Conservation (phyloP, 2,113 vertebrate species). For the Mormyrus lacerda region DNA sequence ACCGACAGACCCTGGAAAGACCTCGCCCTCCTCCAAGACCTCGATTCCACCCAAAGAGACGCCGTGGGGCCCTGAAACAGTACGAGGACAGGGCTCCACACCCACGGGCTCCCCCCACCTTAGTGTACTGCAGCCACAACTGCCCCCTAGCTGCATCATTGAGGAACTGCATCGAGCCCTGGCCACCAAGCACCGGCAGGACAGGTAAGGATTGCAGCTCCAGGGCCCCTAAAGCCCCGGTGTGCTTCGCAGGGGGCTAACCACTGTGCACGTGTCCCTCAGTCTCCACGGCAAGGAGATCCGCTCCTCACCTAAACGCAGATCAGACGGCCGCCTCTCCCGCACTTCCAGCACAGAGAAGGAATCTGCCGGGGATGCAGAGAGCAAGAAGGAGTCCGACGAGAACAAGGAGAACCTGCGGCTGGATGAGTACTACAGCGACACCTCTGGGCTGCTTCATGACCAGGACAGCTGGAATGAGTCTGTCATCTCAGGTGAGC, state of each 20-base stretch:
- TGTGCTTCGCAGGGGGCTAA: not conserved
- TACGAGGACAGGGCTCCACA: slow-evolving; percentile 72
- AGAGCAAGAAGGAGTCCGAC: slow-evolving; percentile 73
- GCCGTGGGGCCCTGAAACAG: slow-evolving; percentile 54
- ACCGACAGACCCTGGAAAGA: slow-evolving; percentile 60
- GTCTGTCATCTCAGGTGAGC: slow-evolving; percentile 83
- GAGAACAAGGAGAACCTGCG: slow-evolving; percentile 95
- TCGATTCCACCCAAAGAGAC: slow-evolving; percentile 65
- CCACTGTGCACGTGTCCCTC: not conserved
- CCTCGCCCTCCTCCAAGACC: slow-evolving; percentile 68
- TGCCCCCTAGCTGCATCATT: slow-evolving; percentile 90
- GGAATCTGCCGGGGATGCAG: slow-evolving; percentile 51
- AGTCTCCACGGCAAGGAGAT: slow-evolving; percentile 81
- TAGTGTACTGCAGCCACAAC: slow-evolving; percentile 68
- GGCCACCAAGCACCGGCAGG: slow-evolving; percentile 91
- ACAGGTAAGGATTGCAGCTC: slow-evolving; percentile 63
- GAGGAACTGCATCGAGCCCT: slow-evolving; percentile 90
- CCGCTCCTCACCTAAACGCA: slow-evolving; percentile 78
- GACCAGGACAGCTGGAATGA: slow-evolving; percentile 85
- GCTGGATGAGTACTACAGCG: slow-evolving; percentile 69
- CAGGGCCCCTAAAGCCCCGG: not conserved
- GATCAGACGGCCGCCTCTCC: slow-evolving; percentile 70
- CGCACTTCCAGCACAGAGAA: slow-evolving; percentile 73
- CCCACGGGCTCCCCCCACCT: slow-evolving; percentile 85
- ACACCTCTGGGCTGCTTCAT: slow-evolving; percentile 61